A percentile compares a stretch with the other conserved stretches of the same genome.
These are phyloP conservation scores for Nematostella vectensis DNA, from an alignment of 92 coral and sea anemone species.

Conservation along the genomic window DNA sequence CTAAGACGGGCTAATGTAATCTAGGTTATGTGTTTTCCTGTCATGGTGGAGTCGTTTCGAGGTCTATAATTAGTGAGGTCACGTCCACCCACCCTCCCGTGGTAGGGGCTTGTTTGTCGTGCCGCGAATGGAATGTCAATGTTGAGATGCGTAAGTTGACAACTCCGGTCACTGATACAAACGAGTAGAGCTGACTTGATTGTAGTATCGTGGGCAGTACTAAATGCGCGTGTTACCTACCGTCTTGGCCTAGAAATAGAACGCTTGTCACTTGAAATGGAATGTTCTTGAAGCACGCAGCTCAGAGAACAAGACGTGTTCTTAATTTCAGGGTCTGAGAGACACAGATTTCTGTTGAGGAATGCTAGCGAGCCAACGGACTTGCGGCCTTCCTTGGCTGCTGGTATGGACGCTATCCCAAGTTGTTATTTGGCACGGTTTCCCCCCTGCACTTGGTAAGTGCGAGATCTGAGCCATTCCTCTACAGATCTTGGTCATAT, in stretches of 20 bases:
- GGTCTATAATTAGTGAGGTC: not conserved
- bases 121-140: constrained; percentile 12
- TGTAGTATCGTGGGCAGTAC: not conserved
- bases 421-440: not conserved
- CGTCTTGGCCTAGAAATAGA: not conserved
- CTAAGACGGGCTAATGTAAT: not conserved
- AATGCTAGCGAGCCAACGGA: constrained; percentile 6
- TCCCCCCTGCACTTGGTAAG: not conserved
- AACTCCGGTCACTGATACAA: constrained; percentile 16
- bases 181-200: not conserved
- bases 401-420: not conserved
- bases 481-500: not conserved
- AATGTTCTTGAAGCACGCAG: constrained; percentile 5
- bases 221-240: not conserved
- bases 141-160: constrained; percentile 14
- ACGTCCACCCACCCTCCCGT: not conserved
- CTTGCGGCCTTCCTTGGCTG: not conserved
- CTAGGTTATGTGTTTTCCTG: not conserved
- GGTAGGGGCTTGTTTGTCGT: not conserved
- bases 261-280: constrained; percentile 1
- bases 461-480: not conserved
- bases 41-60: not conserved
- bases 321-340: constrained; percentile 26
- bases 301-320: constrained; percentile 8
- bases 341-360: constrained; percentile 1